Base-by-base conservation (phyloP, 1,140 invertebrate species). In the Gonatopus flavifemur region DNA sequence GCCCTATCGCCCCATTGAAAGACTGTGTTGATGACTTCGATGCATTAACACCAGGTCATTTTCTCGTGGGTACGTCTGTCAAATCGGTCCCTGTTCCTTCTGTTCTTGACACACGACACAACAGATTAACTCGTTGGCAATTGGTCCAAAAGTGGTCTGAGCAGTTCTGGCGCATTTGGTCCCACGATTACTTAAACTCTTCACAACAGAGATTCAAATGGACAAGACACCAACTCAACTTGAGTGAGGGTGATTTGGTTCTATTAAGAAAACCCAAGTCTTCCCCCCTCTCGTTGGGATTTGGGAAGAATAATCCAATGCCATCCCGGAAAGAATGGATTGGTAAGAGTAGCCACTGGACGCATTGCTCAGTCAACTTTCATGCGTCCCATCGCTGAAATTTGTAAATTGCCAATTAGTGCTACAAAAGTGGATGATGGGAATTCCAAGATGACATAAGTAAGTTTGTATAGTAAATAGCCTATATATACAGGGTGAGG, bases 311-410 rank as follows among this genome's bases (percentile, higher is more conserved):
- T 41, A 0, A 5, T 5, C 1, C 12, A 1, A 1, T 5, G 16
- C n/a, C 38, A 40, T 6, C 38, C 38, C 0, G 38, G 38, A 4
- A 7, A 2, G 2, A 22, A 40, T 9, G 22, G 22, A 1, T 8
- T 40, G 0, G 38, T 40, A 3, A 20, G 38, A 2, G 21, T 40
- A 13, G 38, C 25, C 2, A 32, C 18, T 7, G 19, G 52, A 1
- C 46, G 47, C 19, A 57, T 47, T 21, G 49, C 55, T n/a, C 1
- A 49, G 45, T 16, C 22, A n/a, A n/a, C n/a, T n/a, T n/a, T n/a
- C n/a, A n/a, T n/a, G n/a, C n/a, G n/a, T n/a, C n/a, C n/a, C n/a
- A n/a, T n/a, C n/a, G n/a, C n/a, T n/a, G n/a, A n/a, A n/a, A n/a
- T n/a, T n/a, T n/a, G n/a, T n/a, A n/a, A n/a, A n/a, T n/a, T n/a